Percentiles rank a stretch among this genome's conserved stretches.
phyloP scores from a whole-genome alignment of 1,140 invertebrate genomes.

The Drosophila azteca region DNA sequence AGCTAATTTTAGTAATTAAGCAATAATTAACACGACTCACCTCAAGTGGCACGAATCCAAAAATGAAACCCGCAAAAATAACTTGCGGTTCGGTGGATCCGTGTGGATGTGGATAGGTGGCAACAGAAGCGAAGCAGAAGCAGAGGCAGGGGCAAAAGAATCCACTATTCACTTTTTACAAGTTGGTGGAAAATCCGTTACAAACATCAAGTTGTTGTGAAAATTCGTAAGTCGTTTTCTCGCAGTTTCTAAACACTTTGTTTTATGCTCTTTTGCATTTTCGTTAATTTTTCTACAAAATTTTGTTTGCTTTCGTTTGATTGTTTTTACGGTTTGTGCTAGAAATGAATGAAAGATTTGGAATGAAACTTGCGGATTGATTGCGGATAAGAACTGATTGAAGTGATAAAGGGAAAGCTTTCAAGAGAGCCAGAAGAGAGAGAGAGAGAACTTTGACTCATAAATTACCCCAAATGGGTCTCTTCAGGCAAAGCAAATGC shows the following conservation, averaged over 20 bases:
- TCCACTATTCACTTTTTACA: slow-evolving; percentile 48
- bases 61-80: slow-evolving; percentile 10
- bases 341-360: background rate
- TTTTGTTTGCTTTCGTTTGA: slow-evolving; percentile 17
- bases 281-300: slow-evolving; percentile 9
- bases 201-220: slow-evolving; percentile 65
- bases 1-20: slow-evolving; percentile 28
- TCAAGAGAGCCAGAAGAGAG: too few species aligned
- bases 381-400: slow-evolving; percentile 5
- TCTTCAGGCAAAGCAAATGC: slow-evolving; percentile 3
- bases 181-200: slow-evolving; percentile 65
- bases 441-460: background rate
- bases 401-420: too few species aligned
- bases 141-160: slow-evolving; percentile 38
- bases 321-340: slow-evolving; percentile 37
- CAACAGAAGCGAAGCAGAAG: slow-evolving; percentile 5
- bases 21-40: slow-evolving; percentile 47
- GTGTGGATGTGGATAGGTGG: too few species aligned
- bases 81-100: slow-evolving; percentile 4
- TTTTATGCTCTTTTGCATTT: slow-evolving; percentile 26
- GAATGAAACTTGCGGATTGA: slow-evolving; percentile 8
- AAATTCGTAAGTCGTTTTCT: slow-evolving; percentile 64
- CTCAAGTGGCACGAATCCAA: slow-evolving; percentile 14
- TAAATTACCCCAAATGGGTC: background rate
- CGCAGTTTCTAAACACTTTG: slow-evolving; percentile 55